These are phyloP conservation scores for Mythimna loreyi DNA, from an alignment of 2,888 invertebrate species.

Conservation along the genomic window DNA sequence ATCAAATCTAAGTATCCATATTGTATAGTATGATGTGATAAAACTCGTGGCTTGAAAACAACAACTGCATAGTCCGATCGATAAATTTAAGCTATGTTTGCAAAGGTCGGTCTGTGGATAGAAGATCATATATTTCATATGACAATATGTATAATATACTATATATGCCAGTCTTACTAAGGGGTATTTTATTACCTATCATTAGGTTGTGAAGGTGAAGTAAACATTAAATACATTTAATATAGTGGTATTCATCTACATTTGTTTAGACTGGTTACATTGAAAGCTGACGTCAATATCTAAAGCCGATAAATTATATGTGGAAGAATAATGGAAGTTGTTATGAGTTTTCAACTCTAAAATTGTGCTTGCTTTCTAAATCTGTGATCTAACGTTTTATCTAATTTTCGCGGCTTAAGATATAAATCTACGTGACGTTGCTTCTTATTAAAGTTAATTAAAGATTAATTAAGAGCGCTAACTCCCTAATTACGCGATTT, in stretches of 20 bases:
- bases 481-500: too few relatives aligned
- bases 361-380: conserved; percentile 1
- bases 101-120: neutral
- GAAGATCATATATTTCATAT: neutral
- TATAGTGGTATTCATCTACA: neutral
- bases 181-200: neutral
- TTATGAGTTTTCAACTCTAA: neutral
- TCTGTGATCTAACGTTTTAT: conserved; percentile 7
- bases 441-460: conserved; percentile 9
- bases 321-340: neutral
- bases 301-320: neutral
- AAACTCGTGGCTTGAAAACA: neutral
- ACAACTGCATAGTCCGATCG: neutral
- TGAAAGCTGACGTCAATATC: neutral
- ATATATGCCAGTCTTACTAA: neutral
- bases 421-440: conserved; percentile 10
- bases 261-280: neutral
- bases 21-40: neutral
- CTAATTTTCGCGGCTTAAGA: conserved; percentile 1
- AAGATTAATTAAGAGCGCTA: neutral
- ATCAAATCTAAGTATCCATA: conserved; percentile 13
- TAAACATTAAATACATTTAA: neutral
- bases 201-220: neutral
- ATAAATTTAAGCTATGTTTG: neutral
- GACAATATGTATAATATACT: too few relatives aligned